These are phyloP conservation scores for Bos javanicus DNA, from an alignment of 2,113 vertebrate genomes.

Conservation along the genomic window DNA sequence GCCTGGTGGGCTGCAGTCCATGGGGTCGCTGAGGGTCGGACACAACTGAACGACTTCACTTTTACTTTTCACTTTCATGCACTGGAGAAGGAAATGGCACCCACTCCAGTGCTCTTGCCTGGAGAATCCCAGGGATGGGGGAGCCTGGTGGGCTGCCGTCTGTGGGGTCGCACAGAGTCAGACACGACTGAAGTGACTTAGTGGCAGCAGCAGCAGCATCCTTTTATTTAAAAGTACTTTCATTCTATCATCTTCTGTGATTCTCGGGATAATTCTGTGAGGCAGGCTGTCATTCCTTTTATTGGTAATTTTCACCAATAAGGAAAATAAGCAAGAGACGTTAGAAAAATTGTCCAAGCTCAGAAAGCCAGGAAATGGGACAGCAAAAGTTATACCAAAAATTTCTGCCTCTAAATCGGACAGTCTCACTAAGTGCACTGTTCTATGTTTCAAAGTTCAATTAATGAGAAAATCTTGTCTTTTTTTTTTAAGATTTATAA, in stretches of 20 bases:
- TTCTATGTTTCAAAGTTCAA: background rate
- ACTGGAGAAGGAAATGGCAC: too few species aligned
- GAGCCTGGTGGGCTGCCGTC: too few species aligned
- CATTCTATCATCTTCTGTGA: background rate
- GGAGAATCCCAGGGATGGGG: too few species aligned
- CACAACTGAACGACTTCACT: too few species aligned
- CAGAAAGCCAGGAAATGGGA: background rate
- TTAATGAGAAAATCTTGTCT: background rate
- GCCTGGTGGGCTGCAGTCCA: too few species aligned
- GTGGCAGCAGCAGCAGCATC: background rate
- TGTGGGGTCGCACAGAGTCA: too few species aligned
- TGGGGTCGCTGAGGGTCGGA: too few species aligned
- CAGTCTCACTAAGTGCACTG: background rate
- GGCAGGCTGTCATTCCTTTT: background rate
- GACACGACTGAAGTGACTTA: too few species aligned
- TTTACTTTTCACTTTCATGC: too few species aligned
- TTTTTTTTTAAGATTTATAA: background rate
- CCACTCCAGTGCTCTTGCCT: too few species aligned
- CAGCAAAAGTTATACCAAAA: background rate
- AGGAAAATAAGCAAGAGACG: background rate
- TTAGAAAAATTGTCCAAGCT: background rate
- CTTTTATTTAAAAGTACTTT: background rate
- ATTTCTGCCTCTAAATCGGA: background rate
- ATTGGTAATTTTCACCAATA: background rate
- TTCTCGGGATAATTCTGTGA: background rate